Conservation (phyloP, 1,140 invertebrate species). For the Pseudomyrmex dendroicus region DNA sequence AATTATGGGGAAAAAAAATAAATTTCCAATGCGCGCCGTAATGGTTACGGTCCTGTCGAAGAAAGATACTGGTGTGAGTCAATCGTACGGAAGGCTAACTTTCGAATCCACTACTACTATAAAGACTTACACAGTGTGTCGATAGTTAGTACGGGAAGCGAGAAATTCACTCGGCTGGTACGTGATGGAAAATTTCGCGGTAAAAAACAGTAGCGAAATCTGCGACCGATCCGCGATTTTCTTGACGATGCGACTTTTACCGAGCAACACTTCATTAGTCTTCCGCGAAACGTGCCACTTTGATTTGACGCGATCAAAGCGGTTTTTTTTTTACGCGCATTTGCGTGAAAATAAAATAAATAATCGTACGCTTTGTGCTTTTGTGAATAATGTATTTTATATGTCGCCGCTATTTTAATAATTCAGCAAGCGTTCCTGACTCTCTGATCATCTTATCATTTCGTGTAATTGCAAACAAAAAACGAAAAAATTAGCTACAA, state of each 20-base stretch:
- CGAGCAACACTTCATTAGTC: constrained; percentile 39
- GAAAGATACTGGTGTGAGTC: constrained; percentile 72
- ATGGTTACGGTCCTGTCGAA: constrained; percentile 71
- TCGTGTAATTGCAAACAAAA: background rate
- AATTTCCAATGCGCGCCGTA: constrained; percentile 33
- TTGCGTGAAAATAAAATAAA: no score
- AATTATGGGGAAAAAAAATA: no score
- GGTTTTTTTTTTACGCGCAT: background rate
- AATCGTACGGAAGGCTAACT: constrained; percentile 77
- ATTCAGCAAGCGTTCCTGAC: background rate
- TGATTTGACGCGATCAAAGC: background rate
- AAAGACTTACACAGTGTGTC: constrained; percentile 32
- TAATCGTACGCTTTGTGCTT: no score
- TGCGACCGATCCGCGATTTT: constrained; percentile 30
- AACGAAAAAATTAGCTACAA: constrained; percentile 22
- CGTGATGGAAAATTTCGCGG: constrained; percentile 76
- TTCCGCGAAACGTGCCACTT: constrained; percentile 25
- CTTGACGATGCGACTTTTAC: constrained; percentile 43
- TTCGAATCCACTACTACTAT: constrained; percentile 79
- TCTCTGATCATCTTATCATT: constrained; percentile 1
- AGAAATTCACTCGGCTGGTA: constrained; percentile 79
- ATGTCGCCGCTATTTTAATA: constrained; percentile 4
- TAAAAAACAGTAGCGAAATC: constrained; percentile 63
- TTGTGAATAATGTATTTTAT: no score
- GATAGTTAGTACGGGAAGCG: constrained; percentile 66